These are phyloP conservation scores for Chrysolina americana DNA, from an alignment of 2,888 invertebrate genomes.

Conservation along the genomic window DNA sequence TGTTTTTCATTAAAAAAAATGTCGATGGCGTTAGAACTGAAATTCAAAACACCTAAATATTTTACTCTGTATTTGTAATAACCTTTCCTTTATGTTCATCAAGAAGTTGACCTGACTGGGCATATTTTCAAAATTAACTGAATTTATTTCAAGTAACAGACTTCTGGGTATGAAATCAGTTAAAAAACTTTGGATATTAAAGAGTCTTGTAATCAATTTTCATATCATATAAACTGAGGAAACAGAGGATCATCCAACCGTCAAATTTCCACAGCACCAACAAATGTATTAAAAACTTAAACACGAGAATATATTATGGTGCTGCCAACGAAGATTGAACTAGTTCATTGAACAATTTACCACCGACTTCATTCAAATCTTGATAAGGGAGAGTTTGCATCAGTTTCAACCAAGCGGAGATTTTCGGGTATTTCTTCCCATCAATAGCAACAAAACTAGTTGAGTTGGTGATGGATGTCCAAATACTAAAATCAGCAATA, in stretches of 20 bases:
- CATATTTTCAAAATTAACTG: no score
- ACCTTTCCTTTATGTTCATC: no score
- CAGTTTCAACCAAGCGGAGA: slow-evolving; percentile 61
- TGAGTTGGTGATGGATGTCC: slow-evolving; percentile 28
- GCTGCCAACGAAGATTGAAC: not conserved
- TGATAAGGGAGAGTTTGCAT: slow-evolving; percentile 49
- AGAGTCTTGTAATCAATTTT: no score
- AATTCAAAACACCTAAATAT: no score
- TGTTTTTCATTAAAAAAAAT: no score
- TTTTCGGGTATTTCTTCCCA: slow-evolving; percentile 59
- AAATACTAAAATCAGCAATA: slow-evolving; percentile 45
- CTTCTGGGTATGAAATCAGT: no score
- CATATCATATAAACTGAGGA: no score
- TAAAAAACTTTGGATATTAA: no score
- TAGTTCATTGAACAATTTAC: slow-evolving; percentile 14
- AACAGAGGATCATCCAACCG: not conserved
- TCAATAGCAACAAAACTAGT: slow-evolving; percentile 48
- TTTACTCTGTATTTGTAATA: no score
- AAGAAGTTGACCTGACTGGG: no score
- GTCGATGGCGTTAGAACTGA: no score
- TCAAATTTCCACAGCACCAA: not conserved
- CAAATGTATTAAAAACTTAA: not conserved
- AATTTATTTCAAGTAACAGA: no score
- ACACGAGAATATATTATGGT: not conserved
- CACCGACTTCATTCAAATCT: slow-evolving; percentile 28